These are phyloP conservation scores for Eilema depressum DNA, from an alignment of 2,888 invertebrate species.

Conservation along the genomic window DNA sequence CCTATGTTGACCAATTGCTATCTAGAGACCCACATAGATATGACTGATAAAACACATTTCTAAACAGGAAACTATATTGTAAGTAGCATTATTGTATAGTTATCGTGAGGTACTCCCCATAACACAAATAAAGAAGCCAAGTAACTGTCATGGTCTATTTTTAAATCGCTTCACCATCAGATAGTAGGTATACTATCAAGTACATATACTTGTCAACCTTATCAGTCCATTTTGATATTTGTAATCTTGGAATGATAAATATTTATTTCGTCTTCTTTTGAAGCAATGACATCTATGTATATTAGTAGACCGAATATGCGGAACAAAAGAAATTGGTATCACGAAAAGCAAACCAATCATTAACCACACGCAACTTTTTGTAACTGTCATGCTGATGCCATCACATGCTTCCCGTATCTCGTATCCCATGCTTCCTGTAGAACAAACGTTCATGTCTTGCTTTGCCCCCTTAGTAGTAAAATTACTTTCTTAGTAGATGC, in stretches of 20 bases:
- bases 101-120: conserved; percentile 1
- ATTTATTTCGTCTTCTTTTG: not conserved
- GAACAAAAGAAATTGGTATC: not conserved
- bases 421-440: too few species aligned
- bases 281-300: not conserved
- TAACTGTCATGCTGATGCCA: too few species aligned
- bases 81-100: not conserved
- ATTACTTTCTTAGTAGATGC: too few species aligned
- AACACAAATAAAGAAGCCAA: not conserved
- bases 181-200: not conserved
- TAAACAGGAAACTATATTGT: not conserved
- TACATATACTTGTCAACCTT: not conserved
- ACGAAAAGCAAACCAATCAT: not conserved
- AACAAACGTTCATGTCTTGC: too few species aligned
- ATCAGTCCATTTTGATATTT: not conserved
- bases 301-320: not conserved
- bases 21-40: not conserved
- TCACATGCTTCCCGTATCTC: too few species aligned
- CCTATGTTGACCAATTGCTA: not conserved
- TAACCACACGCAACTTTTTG: not conserved
- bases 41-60: not conserved
- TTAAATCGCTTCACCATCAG: not conserved
- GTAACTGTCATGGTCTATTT: conserved; percentile 1
- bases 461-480: too few species aligned
- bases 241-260: not conserved